phyloP scores from a whole-genome alignment of 2,888 invertebrate species.

The Lasioglossum oenotherae region DNA sequence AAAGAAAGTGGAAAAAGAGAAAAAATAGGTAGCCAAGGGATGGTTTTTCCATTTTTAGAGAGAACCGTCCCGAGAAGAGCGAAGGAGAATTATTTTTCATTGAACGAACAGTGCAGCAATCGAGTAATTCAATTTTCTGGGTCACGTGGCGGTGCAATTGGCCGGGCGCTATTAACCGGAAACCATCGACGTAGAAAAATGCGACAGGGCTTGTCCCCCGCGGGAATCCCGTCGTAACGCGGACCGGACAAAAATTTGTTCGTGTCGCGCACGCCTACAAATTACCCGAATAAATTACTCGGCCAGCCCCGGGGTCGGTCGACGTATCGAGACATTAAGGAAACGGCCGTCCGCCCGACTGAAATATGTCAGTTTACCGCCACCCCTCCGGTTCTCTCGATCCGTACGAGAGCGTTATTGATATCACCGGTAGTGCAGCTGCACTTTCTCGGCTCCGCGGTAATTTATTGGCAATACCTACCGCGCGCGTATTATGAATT shows the following conservation, averaged over 20 bases:
- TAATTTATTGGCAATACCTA: slow-evolving; percentile 62
- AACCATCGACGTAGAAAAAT: slow-evolving; percentile 21
- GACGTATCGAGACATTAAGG: slow-evolving; percentile 48
- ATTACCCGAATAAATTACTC: slow-evolving; percentile 34
- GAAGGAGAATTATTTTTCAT: background rate
- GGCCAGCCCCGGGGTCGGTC: background rate
- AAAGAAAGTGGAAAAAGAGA: background rate
- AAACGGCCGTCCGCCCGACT: slow-evolving; percentile 39
- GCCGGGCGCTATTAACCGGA: slow-evolving; percentile 12
- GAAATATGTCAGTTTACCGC: slow-evolving; percentile 56
- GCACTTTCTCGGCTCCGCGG: slow-evolving; percentile 31
- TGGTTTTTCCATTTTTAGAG: slow-evolving; percentile 6
- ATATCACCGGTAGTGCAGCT: slow-evolving; percentile 54
- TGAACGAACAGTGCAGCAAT: background rate
- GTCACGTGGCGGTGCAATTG: slow-evolving; percentile 18
- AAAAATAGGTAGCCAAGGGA: slow-evolving; percentile 3
- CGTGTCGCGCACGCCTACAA: background rate
- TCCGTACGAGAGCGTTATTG: slow-evolving; percentile 52
- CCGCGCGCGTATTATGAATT: slow-evolving; percentile 34
- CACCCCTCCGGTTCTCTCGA: slow-evolving; percentile 10
- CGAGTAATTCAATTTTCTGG: slow-evolving; percentile 34
- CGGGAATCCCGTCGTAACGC: too few species aligned
- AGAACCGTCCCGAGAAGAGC: slow-evolving; percentile 3
- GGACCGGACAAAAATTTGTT: background rate
- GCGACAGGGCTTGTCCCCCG: background rate